These are phyloP conservation scores for Cephus runcator DNA, from an alignment of 2,888 invertebrate species.

Conservation along the genomic window DNA sequence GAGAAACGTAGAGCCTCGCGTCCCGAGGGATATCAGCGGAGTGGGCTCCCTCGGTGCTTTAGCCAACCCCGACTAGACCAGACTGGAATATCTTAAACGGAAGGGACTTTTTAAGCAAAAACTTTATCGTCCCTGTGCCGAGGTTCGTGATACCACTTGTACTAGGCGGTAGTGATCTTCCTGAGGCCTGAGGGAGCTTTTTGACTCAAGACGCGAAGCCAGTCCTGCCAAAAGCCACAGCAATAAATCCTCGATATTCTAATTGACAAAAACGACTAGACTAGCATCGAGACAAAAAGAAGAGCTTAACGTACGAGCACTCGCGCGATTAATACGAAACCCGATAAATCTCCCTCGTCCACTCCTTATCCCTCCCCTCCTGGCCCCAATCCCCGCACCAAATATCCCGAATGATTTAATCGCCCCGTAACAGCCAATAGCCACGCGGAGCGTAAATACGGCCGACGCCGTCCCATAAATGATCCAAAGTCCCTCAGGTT, in stretches of 20 bases:
- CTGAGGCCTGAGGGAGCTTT: not conserved
- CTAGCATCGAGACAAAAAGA: conserved; percentile 8
- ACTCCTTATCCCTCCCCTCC: conserved; percentile 2
- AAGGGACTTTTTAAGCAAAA: conserved; percentile 53
- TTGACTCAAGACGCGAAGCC: not conserved
- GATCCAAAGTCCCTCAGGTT: not conserved
- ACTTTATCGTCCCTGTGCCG: conserved; percentile 38
- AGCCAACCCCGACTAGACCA: conserved; percentile 50
- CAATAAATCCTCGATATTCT: conserved; percentile 46
- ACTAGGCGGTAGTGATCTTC: not conserved
- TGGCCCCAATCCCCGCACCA: not conserved
- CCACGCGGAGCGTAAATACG: not conserved
- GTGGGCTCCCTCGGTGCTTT: conserved; percentile 45
- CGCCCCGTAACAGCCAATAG: not conserved
- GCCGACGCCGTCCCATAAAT: not conserved
- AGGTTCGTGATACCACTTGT: not conserved
- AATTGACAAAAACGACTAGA: conserved; percentile 40
- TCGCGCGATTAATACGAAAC: conserved; percentile 37
- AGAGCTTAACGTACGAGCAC: conserved; percentile 38
- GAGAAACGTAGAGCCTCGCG: conserved; percentile 41
- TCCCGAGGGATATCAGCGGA: conserved; percentile 61
- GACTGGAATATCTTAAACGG: conserved; percentile 59
- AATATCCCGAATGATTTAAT: not conserved
- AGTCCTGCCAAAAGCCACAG: conserved; percentile 28
- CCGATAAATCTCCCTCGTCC: conserved; percentile 10